Base-by-base conservation (phyloP, 2,797 vertebrate species). In the Hypotaenidia okinawae region DNA sequence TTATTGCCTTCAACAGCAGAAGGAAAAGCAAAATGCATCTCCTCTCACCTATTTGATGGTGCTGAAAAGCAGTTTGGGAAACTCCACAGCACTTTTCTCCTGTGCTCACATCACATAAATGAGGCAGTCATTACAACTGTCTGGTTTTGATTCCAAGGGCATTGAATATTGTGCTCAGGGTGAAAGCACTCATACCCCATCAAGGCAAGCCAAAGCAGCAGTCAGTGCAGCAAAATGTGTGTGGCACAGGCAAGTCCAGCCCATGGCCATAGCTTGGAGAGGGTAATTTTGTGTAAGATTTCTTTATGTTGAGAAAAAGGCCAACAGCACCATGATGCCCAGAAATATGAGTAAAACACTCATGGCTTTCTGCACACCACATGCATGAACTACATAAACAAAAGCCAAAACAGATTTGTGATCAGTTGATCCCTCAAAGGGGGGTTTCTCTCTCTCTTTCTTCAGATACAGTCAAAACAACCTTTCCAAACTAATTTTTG, bases 361-460 rank as follows among this genome's bases (percentile, higher is more conserved):
- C 17, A 41, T 11, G 67, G 5, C 5, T 47, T n/a, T 63, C 22
- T 35, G 47, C 11, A 4, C 8, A 30, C 8, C 12, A 13, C 11
- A 8, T 7, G 55, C 11, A 8, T 6, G 55, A 17, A 57, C 22
- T 32, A 45, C 27, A 19, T 37, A 30, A 74, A 62, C 21, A 16
- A 87, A 87, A 22, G 35, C 2, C 54, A 64, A 70, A n/a, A 64
- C 6, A 19, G 3, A 23, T 79, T 33, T 22, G 13, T 45, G 21
- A 66, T 66, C 12, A 30, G 28, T 16, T 66, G 18, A 24, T 7
- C 17, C 6, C 23, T 78, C 1, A 0, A 19, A 66, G 18, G 6
- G 10, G 4, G 4, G 3, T 27, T 1, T 4, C 16, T 33, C 25
- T 23, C 2, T 25, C 1, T 64, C 5, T 25, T 2, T 64, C 5